These are phyloP conservation scores for Euphydryas editha DNA, from an alignment of 2,888 invertebrate genomes.

Conservation along the genomic window DNA sequence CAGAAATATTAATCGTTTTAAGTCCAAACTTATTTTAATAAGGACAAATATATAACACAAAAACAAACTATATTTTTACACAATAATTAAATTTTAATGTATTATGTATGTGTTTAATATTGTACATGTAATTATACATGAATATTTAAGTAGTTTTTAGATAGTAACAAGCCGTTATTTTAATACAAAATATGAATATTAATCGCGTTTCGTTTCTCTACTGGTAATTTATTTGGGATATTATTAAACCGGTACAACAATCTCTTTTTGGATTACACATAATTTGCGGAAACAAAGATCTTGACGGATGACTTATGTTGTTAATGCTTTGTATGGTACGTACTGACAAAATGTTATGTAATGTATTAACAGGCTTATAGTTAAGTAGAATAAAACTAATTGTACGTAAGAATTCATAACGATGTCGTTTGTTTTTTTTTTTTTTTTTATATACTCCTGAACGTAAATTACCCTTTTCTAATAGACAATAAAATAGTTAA, in stretches of 20 bases:
- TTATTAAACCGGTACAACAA: slow-evolving; percentile 2
- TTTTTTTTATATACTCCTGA: not conserved
- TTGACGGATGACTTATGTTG: not conserved
- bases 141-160: not conserved
- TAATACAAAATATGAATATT: not conserved
- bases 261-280: slow-evolving; percentile 1
- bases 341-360: slow-evolving; percentile 11
- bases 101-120: too few species aligned
- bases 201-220: slow-evolving; percentile 8
- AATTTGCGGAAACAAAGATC: slow-evolving; percentile 1
- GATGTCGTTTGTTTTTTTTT: not conserved
- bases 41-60: too few species aligned
- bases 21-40: too few species aligned
- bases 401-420: not conserved
- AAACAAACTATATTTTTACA: too few species aligned
- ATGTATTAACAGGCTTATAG: slow-evolving; percentile 8
- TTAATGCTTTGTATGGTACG: not conserved
- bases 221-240: slow-evolving; percentile 7
- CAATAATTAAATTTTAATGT: too few species aligned
- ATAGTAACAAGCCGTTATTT: not conserved
- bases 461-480: too few species aligned
- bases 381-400: not conserved
- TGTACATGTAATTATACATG: too few species aligned
- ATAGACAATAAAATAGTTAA: too few species aligned
- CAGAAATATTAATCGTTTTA: too few species aligned